Percentiles rank a stretch among this genome's conserved stretches.
Conservation (phyloP, 1,140 invertebrate genomes). For the Halesus radiatus region DNA sequence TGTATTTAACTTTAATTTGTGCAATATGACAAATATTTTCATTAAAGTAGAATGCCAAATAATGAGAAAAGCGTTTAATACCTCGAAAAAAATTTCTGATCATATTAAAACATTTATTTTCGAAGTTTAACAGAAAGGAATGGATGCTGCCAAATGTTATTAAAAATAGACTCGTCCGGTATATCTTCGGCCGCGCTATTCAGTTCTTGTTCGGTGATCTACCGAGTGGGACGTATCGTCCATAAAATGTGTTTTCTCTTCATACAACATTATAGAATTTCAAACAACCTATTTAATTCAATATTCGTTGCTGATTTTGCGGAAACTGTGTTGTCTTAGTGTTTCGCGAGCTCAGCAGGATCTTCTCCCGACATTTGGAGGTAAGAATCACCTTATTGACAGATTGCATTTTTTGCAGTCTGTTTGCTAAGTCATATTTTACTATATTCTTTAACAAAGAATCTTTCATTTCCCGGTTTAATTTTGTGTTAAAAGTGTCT, state of each 20-base stretch:
- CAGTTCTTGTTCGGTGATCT: conserved; percentile 69
- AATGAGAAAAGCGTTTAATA: not conserved
- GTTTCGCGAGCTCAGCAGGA: conserved; percentile 61
- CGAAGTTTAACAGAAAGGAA: conserved; percentile 12
- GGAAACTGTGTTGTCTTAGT: conserved; percentile 55
- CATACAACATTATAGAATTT: conserved; percentile 60
- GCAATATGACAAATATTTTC: conserved; percentile 1
- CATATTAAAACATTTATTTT: not conserved
- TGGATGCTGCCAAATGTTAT: conserved; percentile 55
- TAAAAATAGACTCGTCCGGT: conserved; percentile 57
- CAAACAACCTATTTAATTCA: conserved; percentile 42
- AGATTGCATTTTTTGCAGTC: conserved; percentile 65
- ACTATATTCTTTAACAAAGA: conserved; percentile 12
- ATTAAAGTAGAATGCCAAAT: not conserved
- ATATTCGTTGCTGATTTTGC: conserved; percentile 34
- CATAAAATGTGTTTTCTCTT: conserved; percentile 69
- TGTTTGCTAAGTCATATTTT: conserved; percentile 46
- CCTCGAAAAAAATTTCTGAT: not conserved
- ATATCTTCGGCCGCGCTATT: conserved; percentile 58
- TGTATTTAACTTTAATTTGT: conserved; percentile 3
- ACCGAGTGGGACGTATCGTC: conserved; percentile 63
- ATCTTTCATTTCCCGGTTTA: not conserved
- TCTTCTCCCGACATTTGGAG: conserved; percentile 66
- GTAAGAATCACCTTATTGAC: conserved; percentile 66
- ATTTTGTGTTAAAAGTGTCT: conserved; percentile 13